Evolutionary conservation across 2,888 invertebrate species (phyloP), one percentile per base, ranked within the genome.

Genomic region (Orchestes rusci): DNA sequence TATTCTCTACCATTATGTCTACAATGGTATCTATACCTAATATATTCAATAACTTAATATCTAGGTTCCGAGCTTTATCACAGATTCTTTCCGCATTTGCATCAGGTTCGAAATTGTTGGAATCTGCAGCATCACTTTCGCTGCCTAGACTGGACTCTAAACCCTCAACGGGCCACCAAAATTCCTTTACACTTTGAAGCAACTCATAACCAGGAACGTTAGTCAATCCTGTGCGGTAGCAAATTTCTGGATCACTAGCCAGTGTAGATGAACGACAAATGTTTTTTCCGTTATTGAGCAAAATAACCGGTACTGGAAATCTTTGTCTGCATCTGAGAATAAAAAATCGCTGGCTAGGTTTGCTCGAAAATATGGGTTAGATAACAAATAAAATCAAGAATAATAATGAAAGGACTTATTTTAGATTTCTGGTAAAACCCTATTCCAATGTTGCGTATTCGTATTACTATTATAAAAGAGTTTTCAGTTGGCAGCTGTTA

Each of bases 1-100:
- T 82, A 61, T 85, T 84, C 63, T 88, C 87, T 5, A 88, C 84
- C 87, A 88, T 88, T 40, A 88, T 75, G 67, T 88, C 87, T 50
- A 83, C 76, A 56, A 88, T 87, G 38, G 80, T 81, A 41, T 75
- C 75, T 12, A 87, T 80, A 56, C 80, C 79, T 20, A 85, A 73
- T 15, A 73, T 72, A 62, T 80, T 81, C 23, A 88, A 66, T 33
- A 87, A 68, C 55, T 77, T 75, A 39, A 85, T 83, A 61, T 88
- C 87, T 51, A 76, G 73, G 53, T 72, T 75, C 39, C 82, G 69
- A 39, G 80, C 75, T 59, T 73, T 70, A 60, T 80, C 77, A 61
- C 79, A 79, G 45, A 80, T 45, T 12, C 35, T 47, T 43, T 39
- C 29, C 16, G 43, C 35, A n/a, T 42, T 23, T 10, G 38, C 39